These are phyloP conservation scores for Pachydiplax longipennis DNA, from an alignment of 2,888 invertebrate genomes.

Conservation along the genomic window DNA sequence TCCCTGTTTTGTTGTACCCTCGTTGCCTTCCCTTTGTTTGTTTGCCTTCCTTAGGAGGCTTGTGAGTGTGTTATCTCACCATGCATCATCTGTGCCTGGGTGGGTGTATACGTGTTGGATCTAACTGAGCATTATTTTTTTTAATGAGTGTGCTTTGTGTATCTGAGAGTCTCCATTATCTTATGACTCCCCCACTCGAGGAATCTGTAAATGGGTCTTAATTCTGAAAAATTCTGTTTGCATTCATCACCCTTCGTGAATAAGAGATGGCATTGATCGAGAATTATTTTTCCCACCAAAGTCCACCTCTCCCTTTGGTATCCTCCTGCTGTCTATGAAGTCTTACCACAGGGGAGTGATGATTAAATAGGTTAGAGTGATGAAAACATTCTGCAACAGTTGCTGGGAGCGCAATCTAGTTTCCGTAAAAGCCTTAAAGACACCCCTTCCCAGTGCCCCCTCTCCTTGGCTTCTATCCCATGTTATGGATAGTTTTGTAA, in stretches of 20 bases:
- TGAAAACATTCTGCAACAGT: not conserved
- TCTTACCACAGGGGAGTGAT: not conserved
- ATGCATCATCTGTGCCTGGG: not conserved
- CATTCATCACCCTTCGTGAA: not conserved
- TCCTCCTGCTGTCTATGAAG: not conserved
- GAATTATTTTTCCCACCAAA: not conserved
- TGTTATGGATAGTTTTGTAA: conserved; percentile 29
- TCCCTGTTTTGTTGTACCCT: not conserved
- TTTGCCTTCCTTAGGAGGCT: not conserved
- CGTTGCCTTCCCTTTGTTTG: not conserved
- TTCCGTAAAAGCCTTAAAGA: not conserved
- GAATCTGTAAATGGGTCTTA: not conserved
- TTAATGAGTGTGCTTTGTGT: not conserved
- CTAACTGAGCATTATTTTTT: not conserved
- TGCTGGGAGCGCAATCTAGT: not conserved
- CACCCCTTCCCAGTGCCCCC: not conserved
- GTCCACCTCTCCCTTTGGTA: not conserved
- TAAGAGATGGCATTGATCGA: not conserved
- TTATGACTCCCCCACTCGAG: not conserved
- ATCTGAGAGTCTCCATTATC: not conserved
- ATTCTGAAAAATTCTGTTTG: not conserved
- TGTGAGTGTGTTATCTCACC: not conserved
- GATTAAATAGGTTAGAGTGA: not conserved
- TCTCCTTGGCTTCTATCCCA: not conserved
- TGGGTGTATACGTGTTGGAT: not conserved